Evolutionary conservation across 2,888 invertebrate genomes (phyloP), one percentile per base, ranked within the genome.

Genomic region (Andrena marginata): DNA sequence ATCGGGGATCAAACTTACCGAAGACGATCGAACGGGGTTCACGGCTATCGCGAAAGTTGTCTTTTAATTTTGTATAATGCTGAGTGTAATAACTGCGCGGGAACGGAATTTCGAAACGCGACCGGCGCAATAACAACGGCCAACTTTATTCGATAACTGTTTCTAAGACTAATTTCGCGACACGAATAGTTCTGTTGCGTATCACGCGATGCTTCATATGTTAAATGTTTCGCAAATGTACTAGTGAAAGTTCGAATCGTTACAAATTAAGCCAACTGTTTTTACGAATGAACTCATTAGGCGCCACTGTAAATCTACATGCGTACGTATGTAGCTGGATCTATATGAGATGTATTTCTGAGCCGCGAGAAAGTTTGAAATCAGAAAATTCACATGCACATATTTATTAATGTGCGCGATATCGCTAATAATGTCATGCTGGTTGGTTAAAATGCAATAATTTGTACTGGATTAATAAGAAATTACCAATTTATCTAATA

Each of bases 1-100:
- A 65, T 77, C 48, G 31, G 10, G 63, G 56, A 63, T 70, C 56
- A 56, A 56, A 70, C 48, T 54, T 77, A 33, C 54, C 75, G 49
- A 29, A 60, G 2, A 60, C 33, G 49, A 62, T 69, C 33, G 60
- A n/a, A 75, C 51, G 23, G 35, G 16, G 16, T 10, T 13, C n/a
- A 7, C 42, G 23, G 33, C 33, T 48, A 75, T 59, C 51, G 23
- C 65, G 26, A 59, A 60, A 72, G 33, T 77, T 49, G 54, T 49
- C 2, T 51, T 62, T 74, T 68, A 67, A 62, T 73, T 64, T 65
- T 49, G 8, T n/a, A 49, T 49, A 77, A 59, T 62, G 29, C 42
- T n/a, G 23, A 26, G 2, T 13, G 51, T 20, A 16, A 20, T 23
- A 51, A 33, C 5, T 35, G n/a, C 23, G 2, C 2, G 6, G 29